phyloP scores from a whole-genome alignment of 2,113 vertebrate genomes.

The Siniperca knerii region DNA sequence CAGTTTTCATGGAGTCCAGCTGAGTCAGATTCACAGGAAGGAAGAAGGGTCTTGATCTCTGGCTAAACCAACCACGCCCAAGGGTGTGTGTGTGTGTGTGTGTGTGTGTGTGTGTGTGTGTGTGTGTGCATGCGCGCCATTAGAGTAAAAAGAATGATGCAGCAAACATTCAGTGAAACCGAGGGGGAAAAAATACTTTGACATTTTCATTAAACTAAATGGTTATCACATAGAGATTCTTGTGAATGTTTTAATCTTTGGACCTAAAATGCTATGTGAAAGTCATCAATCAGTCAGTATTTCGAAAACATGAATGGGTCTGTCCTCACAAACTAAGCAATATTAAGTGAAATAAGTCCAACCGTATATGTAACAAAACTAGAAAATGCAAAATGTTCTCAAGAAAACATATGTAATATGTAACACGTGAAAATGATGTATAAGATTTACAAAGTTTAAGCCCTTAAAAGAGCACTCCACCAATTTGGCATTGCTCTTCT shows the following conservation, averaged over 20 bases:
- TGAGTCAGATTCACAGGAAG: slow-evolving; percentile 31
- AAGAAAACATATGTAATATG: too few relatives aligned
- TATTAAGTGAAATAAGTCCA: neutral
- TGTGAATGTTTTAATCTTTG: too few relatives aligned
- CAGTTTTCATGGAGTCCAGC: neutral
- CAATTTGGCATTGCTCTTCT: neutral
- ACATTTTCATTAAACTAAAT: neutral
- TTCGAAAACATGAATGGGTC: too few relatives aligned
- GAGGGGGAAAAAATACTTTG: neutral
- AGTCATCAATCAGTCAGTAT: too few relatives aligned
- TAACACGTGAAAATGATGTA: too few relatives aligned
- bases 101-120: slow-evolving; percentile 2
- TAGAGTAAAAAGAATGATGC: neutral
- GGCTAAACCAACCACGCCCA: slow-evolving; percentile 1
- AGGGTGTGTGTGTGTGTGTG: neutral
- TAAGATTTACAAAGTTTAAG: neutral
- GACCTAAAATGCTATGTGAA: too few relatives aligned
- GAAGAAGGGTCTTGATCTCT: slow-evolving; percentile 12
- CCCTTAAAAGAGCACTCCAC: neutral
- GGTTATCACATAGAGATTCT: neutral
- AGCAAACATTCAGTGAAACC: neutral
- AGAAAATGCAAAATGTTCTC: too few relatives aligned
- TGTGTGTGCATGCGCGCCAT: neutral
- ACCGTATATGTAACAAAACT: too few relatives aligned
- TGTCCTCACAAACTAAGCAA: too few relatives aligned